These are phyloP conservation scores for Centropristis striata DNA, from an alignment of 2,113 vertebrate genomes.

Conservation along the genomic window DNA sequence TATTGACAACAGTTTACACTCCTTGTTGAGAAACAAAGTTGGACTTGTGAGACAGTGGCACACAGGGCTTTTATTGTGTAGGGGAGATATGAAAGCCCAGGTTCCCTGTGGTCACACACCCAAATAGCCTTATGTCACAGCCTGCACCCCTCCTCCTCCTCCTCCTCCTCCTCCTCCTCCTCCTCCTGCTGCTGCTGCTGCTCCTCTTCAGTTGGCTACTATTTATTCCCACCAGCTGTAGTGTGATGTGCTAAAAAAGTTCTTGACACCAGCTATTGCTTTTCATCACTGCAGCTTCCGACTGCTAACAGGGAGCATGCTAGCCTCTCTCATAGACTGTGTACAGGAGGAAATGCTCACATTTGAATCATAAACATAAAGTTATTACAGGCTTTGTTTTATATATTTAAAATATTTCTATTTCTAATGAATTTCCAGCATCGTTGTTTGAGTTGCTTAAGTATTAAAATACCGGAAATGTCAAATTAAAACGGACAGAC, in stretches of 20 bases:
- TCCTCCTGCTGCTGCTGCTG: background rate
- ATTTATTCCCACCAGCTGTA: conserved; percentile 96
- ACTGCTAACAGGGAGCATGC: conserved; percentile 87
- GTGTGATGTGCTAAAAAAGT: conserved; percentile 91
- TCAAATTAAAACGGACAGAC: background rate
- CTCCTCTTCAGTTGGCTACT: conserved; percentile 84
- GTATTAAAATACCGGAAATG: background rate
- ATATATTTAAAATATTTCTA: background rate
- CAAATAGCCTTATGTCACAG: conserved; percentile 88
- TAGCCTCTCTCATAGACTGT: conserved; percentile 67
- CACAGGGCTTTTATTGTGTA: conserved; percentile 67
- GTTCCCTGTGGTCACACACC: conserved; percentile 72
- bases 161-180: conserved; percentile 31
- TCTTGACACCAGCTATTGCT: conserved; percentile 92
- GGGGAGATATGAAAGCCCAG: conserved; percentile 83
- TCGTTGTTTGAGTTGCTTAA: background rate
- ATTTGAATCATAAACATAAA: background rate
- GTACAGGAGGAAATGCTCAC: conserved; percentile 1
- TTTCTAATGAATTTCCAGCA: background rate
- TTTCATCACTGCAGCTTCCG: conserved; percentile 93
- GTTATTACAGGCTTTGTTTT: background rate
- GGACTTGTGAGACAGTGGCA: conserved; percentile 71
- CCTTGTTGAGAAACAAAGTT: conserved; percentile 80
- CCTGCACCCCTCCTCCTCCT: conserved; percentile 79
- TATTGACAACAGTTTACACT: conserved; percentile 76